These are phyloP conservation scores for Fragum whitleyi DNA, from an alignment of 2,888 invertebrate genomes.

Conservation along the genomic window DNA sequence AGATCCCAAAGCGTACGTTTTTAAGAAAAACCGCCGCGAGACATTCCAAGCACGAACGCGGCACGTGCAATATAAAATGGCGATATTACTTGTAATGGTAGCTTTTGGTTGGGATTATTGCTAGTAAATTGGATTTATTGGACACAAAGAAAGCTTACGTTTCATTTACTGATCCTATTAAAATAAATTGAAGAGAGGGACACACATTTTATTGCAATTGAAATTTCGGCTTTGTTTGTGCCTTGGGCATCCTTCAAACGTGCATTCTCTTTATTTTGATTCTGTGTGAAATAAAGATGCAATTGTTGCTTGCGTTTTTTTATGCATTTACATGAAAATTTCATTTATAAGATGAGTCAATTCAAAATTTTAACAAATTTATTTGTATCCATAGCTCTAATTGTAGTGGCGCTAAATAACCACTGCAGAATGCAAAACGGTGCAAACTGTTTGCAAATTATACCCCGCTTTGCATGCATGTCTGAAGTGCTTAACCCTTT, in stretches of 20 bases:
- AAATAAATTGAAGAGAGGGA: background rate
- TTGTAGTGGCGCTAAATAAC: too few relatives aligned
- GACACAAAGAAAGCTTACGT: constrained; percentile 26
- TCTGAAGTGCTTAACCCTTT: too few relatives aligned
- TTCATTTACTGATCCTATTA: constrained; percentile 22
- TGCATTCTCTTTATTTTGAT: background rate
- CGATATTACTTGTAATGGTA: constrained; percentile 8
- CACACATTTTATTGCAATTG: constrained; percentile 11
- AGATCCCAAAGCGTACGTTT: too few relatives aligned
- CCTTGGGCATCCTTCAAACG: background rate
- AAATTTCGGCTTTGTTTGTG: constrained; percentile 15
- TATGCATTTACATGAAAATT: too few relatives aligned
- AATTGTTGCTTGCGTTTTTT: too few relatives aligned
- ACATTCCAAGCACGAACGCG: background rate
- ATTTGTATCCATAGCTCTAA: too few relatives aligned
- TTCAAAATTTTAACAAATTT: too few relatives aligned
- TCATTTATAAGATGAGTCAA: too few relatives aligned
- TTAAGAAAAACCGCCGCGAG: background rate
- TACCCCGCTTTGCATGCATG: too few relatives aligned
- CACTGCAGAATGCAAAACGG: too few relatives aligned
- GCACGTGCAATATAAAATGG: constrained; percentile 18
- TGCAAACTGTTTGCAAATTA: too few relatives aligned
- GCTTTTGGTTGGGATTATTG: constrained; percentile 26
- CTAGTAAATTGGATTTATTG: constrained; percentile 31
- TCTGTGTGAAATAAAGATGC: too few relatives aligned